Conservation (phyloP, 1,140 invertebrate species). For the Euura saliciscinereae region DNA sequence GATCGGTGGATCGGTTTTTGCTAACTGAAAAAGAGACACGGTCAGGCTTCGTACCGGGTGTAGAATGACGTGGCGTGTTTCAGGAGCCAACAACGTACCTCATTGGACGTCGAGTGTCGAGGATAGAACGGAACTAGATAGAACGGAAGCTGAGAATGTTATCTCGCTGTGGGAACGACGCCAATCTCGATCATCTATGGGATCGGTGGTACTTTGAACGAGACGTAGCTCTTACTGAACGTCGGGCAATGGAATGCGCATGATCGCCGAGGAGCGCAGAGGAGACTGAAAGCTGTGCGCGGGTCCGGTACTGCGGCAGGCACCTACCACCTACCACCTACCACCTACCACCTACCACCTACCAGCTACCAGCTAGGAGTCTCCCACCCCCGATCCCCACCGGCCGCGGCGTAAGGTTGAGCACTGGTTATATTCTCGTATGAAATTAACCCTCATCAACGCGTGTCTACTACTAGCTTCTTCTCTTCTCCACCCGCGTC, state of each 20-base stretch:
- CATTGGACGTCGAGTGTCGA: background rate
- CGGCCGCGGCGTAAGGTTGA: constrained; percentile 29
- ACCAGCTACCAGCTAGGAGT: background rate
- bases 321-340: too few species aligned
- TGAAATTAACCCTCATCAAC: constrained; percentile 63
- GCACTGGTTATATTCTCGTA: constrained; percentile 47
- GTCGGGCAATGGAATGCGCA: background rate
- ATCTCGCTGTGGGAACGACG: background rate
- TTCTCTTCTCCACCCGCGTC: constrained; percentile 19
- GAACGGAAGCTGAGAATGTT: background rate
- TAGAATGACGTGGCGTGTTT: background rate
- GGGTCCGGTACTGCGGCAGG: background rate
- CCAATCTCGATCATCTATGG: background rate
- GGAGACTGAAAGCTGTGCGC: background rate
- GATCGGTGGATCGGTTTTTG: too few species aligned
- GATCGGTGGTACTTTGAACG: background rate
- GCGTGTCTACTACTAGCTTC: constrained; percentile 38
- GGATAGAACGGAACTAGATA: background rate
- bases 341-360: too few species aligned
- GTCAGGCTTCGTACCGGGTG: background rate
- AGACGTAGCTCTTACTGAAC: background rate
- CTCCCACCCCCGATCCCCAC: constrained; percentile 22
- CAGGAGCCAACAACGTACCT: background rate
- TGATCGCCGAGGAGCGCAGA: background rate
- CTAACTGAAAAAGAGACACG: background rate